Evolutionary conservation across 2,888 invertebrate genomes (phyloP).

Genomic region (Coelinius sp.): DNA sequence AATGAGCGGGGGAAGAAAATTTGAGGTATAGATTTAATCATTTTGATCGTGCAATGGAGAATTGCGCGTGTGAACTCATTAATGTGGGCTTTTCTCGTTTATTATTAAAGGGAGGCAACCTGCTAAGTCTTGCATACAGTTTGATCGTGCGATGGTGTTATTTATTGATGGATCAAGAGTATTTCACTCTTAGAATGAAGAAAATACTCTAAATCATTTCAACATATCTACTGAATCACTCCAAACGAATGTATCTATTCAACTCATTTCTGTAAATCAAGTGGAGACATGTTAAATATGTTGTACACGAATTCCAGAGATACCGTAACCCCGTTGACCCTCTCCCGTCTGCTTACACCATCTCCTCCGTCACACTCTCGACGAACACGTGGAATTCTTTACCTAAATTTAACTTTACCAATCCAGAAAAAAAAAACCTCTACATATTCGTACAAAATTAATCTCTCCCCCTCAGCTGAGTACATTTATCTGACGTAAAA

Average conservation of each 20-base stretch:
- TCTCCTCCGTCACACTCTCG: slow-evolving; percentile 22
- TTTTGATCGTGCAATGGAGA: neutral
- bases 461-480: neutral
- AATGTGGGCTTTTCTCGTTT: neutral
- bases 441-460: neutral
- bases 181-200: too few species aligned
- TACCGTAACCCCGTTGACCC: slow-evolving; percentile 46
- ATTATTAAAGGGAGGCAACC: neutral
- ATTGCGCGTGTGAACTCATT: slow-evolving; percentile 7
- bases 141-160: neutral
- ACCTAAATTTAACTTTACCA: neutral
- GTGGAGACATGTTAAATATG: slow-evolving; percentile 30
- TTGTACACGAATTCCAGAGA: slow-evolving; percentile 49
- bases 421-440: neutral
- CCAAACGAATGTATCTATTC: neutral
- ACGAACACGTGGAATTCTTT: neutral
- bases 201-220: neutral
- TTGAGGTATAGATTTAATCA: neutral
- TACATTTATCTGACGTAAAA: neutral
- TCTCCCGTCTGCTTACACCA: slow-evolving; percentile 1
- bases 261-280: neutral
- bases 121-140: too few species aligned
- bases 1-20: neutral
- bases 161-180: neutral
- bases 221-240: neutral